Base-by-base conservation (phyloP, 2,888 invertebrate species). In the Cephonodes hylas region DNA sequence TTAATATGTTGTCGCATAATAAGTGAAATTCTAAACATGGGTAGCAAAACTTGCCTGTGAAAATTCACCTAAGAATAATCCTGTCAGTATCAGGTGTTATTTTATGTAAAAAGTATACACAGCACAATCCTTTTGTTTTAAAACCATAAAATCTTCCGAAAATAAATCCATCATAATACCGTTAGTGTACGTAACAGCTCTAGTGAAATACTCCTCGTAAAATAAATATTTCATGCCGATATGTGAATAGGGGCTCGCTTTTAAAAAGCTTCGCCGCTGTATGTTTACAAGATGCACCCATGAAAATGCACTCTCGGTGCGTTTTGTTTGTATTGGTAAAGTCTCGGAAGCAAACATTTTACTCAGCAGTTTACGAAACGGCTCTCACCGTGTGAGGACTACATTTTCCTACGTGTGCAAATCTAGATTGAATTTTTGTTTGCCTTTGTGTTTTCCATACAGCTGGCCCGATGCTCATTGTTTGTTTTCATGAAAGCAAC, bases 321-420 rank as follows among this genome's bases (percentile, higher is more conserved):
- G 72, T 80, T 80, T 76, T 81, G 77, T 82, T 80, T 76, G 78
- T 73, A 71, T 77, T 78, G 71, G 68, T 75, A 66, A 69, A 76
- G 71, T 73, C 72, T 72, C 63, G 63, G 64, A 65, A 61, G 75
- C 74, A 79, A 79, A 82, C 76, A 78, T 79, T 81, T 78, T 74
- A 72, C 74, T 74, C 72, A 66, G 71, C 72, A 70, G 70, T 73
- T 74, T 71, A 66, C 71, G 66, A 69, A 73, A 74, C 69, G 67
- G 73, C 75, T 67, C 66, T 70, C 59, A 44, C 63, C 63, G 61
- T 65, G 63, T 70, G 75, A 61, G 61, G 66, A 70, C 68, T 61
- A 67, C 70, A 72, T 70, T 72, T 74, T 69, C 66, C 69, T 64
- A 64, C 63, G 68, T 65, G 7, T 46, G 25, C 42, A 34, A 42